Base-by-base conservation (phyloP, 2,113 vertebrate species). In the Centropristis striata region DNA sequence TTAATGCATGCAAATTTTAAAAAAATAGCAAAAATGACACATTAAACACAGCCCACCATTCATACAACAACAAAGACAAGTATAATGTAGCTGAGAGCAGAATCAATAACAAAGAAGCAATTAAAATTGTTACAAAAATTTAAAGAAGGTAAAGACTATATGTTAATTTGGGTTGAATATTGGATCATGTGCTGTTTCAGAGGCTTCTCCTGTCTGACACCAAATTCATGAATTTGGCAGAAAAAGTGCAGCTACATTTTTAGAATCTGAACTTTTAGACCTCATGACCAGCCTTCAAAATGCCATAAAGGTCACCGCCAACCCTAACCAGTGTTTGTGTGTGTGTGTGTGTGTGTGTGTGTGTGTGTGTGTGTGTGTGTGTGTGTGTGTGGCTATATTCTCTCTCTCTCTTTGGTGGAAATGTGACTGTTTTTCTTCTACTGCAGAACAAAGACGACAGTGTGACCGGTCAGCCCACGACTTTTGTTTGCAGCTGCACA, bases 391-490 rank as follows among this genome's bases (percentile, higher is more conserved):
- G 36, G 1, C 2, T 4, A 41, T 70, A 74, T 69, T 25, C 65
- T 71, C 72, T 63, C 73, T 70, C 27, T 58, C 51, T 63, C 55
- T 73, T 16, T 65, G 64, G 42, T 61, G 68, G 60, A 75, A 86
- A 85, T 81, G 84, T 69, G 69, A 80, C 78, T 47, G 63, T 70
- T 78, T 80, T 76, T 75, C 76, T 86, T 78, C 70, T 80, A 49
- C 80, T 61, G 11, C 55, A 78, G 58, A 79, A 92, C 90, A 92
- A 92, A 88, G 84, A 44, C 39, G n/a, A 58, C 77, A 91, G 79
- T 92, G 83, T 91, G 81, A 53, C 4, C 32, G 1, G 32, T 78
- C 83, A 71, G 63, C 85, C 84, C 85, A 89, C 88, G 0, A 60
- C 81, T 64, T 60, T 72, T 85, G 81, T 88, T 87, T 69, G 79